Base-by-base conservation (phyloP, 2,888 invertebrate genomes). In the Asteroscopus sphinx region DNA sequence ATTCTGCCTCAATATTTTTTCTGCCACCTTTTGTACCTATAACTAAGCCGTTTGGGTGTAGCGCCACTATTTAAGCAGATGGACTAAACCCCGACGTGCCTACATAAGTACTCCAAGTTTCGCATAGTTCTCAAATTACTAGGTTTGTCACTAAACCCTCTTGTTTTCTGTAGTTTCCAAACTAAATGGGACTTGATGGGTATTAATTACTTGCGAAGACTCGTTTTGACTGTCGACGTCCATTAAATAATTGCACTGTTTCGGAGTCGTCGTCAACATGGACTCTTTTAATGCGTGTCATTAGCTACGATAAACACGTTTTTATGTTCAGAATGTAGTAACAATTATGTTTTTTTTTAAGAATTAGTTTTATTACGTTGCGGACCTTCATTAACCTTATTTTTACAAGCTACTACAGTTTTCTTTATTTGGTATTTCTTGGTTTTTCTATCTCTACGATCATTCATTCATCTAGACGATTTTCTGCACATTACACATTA, bases 381-480 rank as follows among this genome's bases (percentile, higher is more conserved):
- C n/a, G 21, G 25, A 40, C 40, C 58, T 67, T 52, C 66, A 51
- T 70, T 58, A 48, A 44, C 51, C 45, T 67, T 66, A 47, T 33
- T 66, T 67, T 66, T 48, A 66, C 33, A 16, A 67, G 33, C 48
- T 26, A 45, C 48, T 26, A 45, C 37, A 48, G 52, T 71, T 44
- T 46, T 65, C 66, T 70, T 51, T 52, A 66, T 66, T 66, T 65
- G 66, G 58, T 41, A n/a, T n/a, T n/a, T n/a, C 25, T 33, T 17
- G 40, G 58, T 47, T 37, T 48, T 55, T 69, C 46, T 51, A 37
- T 49, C 35, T 68, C 32, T n/a, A n/a, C n/a, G n/a, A n/a, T n/a
- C n/a, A n/a, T n/a, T n/a, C n/a, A n/a, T n/a, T n/a, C n/a, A n/a
- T n/a, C n/a, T n/a, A n/a, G 48, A 47, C 41, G 17, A 41, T 30